Evolutionary conservation across 2,797 vertebrate species (phyloP).

Genomic region (Eulemur rubriventer): DNA sequence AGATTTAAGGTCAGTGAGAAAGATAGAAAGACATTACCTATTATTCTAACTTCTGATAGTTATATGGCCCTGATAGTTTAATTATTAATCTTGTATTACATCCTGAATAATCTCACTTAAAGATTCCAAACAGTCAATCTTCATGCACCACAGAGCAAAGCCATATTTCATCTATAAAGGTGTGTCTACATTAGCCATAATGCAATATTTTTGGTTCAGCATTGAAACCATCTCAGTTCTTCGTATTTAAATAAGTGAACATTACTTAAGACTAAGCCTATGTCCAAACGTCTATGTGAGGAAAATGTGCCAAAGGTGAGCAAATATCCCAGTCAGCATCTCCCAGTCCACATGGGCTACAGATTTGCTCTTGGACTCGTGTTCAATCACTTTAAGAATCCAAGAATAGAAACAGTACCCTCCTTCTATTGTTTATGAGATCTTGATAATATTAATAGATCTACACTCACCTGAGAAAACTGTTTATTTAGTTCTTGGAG

Average conservation of each 20-base stretch:
- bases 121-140: background rate
- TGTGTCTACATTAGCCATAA: background rate
- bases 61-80: background rate
- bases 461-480: slow-evolving; percentile 81
- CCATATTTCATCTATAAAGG: background rate
- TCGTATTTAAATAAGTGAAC: background rate
- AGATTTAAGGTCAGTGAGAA: slow-evolving; percentile 2
- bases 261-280: background rate
- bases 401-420: background rate
- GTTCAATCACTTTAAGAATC: background rate
- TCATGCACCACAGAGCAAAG: background rate
- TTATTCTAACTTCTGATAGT: slow-evolving; percentile 10
- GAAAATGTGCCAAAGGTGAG: background rate
- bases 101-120: background rate
- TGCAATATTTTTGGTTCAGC: slow-evolving; percentile 2
- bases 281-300: background rate
- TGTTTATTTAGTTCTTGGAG: slow-evolving; percentile 82
- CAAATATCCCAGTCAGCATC: background rate
- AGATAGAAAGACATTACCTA: background rate
- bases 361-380: background rate
- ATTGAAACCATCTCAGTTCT: slow-evolving; percentile 30
- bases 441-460: background rate
- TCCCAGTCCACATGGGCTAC: background rate
- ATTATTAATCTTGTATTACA: slow-evolving; percentile 5
- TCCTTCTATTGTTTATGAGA: background rate